phyloP scores from a whole-genome alignment of 2,888 invertebrate genomes.

The Pterostichus niger region DNA sequence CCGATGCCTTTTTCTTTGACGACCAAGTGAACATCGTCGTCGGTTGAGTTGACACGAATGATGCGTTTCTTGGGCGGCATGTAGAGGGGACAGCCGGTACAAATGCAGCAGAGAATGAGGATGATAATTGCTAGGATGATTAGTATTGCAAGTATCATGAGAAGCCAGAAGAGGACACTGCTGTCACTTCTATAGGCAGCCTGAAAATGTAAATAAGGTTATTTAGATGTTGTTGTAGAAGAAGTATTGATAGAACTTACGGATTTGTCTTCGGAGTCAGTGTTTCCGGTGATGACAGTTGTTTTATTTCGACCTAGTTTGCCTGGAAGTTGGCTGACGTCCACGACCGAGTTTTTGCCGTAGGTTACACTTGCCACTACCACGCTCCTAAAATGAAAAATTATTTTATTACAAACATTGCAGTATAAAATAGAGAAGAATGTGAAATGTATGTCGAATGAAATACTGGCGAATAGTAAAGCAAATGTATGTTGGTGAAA shows the following conservation, averaged over 20 bases:
- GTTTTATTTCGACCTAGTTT: conserved; percentile 75
- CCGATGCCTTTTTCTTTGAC: conserved; percentile 85
- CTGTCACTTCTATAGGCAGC: conserved; percentile 86
- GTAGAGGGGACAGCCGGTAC: conserved; percentile 91
- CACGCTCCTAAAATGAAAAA: conserved; percentile 80
- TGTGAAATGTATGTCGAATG: too few species aligned
- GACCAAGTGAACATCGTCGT: conserved; percentile 87
- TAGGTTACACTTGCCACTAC: conserved; percentile 86
- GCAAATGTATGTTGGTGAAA: too few species aligned
- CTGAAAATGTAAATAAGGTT: conserved; percentile 77
- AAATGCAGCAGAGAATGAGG: conserved; percentile 90
- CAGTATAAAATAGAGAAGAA: too few species aligned
- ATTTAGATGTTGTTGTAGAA: conserved; percentile 54
- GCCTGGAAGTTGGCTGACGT: conserved; percentile 86
- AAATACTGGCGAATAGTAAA: too few species aligned
- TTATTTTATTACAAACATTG: not conserved
- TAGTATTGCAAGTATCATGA: conserved; percentile 87
- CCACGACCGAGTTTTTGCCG: conserved; percentile 83
- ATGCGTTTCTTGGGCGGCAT: conserved; percentile 88
- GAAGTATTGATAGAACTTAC: conserved; percentile 64
- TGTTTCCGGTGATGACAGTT: conserved; percentile 48
- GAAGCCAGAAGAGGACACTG: conserved; percentile 85
- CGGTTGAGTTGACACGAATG: conserved; percentile 86
- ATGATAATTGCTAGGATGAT: conserved; percentile 85
- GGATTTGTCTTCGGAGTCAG: conserved; percentile 19